A percentile compares a stretch with the other conserved stretches of the same genome.
phyloP scores from a whole-genome alignment of 2,888 invertebrate genomes.

The Aromia moschata region DNA sequence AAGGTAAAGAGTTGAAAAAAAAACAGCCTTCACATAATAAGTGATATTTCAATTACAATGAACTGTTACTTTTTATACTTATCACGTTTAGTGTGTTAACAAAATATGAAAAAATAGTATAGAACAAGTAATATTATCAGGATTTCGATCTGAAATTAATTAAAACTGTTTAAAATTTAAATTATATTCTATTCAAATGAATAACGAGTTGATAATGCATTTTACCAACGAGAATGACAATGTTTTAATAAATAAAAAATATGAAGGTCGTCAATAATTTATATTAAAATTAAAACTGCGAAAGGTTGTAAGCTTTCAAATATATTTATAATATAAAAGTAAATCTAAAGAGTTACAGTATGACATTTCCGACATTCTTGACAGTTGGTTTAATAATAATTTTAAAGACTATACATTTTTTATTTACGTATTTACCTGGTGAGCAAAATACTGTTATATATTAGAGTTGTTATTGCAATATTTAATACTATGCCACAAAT shows the following conservation, averaged over 20 bases:
- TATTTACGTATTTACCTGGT: too few species aligned
- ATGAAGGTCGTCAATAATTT: conserved; percentile 2
- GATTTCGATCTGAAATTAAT: conserved; percentile 5
- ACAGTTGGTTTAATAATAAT: neutral
- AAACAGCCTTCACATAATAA: neutral
- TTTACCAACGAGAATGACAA: conserved; percentile 9
- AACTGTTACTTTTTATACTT: conserved; percentile 5
- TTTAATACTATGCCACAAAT: conserved; percentile 1
- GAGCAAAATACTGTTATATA: too few species aligned
- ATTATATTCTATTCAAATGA: neutral
- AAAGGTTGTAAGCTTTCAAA: conserved; percentile 2
- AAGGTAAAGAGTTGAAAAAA: neutral
- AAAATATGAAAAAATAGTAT: conserved; percentile 3
- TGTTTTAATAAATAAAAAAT: conserved; percentile 1
- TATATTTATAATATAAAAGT: neutral
- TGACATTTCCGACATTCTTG: neutral
- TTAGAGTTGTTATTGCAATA: conserved; percentile 3
- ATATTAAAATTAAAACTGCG: neutral
- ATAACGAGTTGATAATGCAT: neutral
- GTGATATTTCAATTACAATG: conserved; percentile 1
- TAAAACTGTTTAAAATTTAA: conserved; percentile 3
- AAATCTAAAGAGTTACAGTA: neutral
- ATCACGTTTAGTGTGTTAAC: neutral
- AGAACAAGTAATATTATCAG: neutral
- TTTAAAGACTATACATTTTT: neutral